These are phyloP conservation scores for Sacculina carcini DNA, from an alignment of 2,888 invertebrate genomes.

Conservation along the genomic window DNA sequence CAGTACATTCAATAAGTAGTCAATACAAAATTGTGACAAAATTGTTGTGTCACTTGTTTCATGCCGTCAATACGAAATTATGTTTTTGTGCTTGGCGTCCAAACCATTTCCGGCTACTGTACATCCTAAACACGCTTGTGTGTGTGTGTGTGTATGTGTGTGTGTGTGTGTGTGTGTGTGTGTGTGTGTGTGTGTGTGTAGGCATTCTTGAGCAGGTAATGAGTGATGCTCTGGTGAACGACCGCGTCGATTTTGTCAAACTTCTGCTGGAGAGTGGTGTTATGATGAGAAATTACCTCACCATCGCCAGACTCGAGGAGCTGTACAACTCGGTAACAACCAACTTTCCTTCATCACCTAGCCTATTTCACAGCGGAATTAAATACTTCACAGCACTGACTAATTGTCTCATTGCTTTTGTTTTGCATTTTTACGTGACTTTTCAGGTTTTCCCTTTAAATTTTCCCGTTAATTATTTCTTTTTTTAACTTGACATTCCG, in stretches of 20 bases:
- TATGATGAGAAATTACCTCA: slow-evolving; percentile 87
- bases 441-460: not conserved
- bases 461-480: not conserved
- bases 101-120: no score
- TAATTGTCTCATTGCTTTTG: not conserved
- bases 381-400: not conserved
- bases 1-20: no score
- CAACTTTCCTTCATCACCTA: not conserved
- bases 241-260: slow-evolving; percentile 91
- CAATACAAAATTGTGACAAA: no score
- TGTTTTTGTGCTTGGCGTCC: no score
- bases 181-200: no score
- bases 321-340: slow-evolving; percentile 53
- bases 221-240: slow-evolving; percentile 94
- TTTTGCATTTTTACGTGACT: not conserved
- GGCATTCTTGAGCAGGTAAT: slow-evolving; percentile 87
- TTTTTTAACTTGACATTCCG: not conserved
- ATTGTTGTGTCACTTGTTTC: no score
- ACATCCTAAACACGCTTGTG: no score
- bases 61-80: no score
- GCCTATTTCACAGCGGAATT: no score
- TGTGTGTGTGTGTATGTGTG: no score
- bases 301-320: slow-evolving; percentile 80
- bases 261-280: slow-evolving; percentile 90
- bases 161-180: no score